phyloP scores from a whole-genome alignment of 2,888 invertebrate species.

The Amphimallon solstitiale region DNA sequence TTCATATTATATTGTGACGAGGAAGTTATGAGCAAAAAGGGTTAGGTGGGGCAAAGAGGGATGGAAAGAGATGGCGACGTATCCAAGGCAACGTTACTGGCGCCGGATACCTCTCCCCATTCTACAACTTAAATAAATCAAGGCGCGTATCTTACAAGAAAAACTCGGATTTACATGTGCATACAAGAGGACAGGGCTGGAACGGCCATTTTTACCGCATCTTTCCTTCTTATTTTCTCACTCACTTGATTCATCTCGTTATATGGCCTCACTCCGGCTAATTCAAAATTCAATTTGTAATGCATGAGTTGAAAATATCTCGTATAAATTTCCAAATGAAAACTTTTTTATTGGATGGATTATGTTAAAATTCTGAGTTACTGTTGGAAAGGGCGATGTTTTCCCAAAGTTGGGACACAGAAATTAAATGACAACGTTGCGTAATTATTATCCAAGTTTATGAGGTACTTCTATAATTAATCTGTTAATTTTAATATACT shows the following conservation, averaged over 20 bases:
- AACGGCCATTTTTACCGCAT: slow-evolving; percentile 37
- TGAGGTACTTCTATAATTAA: too few species aligned
- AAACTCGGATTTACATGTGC: slow-evolving; percentile 52
- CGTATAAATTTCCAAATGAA: background rate
- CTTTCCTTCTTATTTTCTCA: slow-evolving; percentile 27
- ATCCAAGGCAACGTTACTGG: slow-evolving; percentile 59
- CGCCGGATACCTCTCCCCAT: slow-evolving; percentile 53
- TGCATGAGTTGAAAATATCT: background rate
- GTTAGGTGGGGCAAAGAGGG: slow-evolving; percentile 48
- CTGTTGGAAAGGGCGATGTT: too few species aligned
- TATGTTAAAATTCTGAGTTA: slow-evolving; percentile 1
- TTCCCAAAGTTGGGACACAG: too few species aligned
- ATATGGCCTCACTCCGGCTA: slow-evolving; percentile 2
- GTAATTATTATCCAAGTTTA: too few species aligned
- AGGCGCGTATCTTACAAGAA: slow-evolving; percentile 51
- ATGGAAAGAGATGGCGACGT: slow-evolving; percentile 60
- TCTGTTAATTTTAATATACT: too few species aligned
- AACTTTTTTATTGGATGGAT: slow-evolving; percentile 4
- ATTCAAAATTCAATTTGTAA: slow-evolving; percentile 20
- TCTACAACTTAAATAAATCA: slow-evolving; percentile 57
- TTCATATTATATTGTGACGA: slow-evolving; percentile 44
- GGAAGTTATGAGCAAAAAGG: slow-evolving; percentile 51
- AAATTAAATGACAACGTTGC: too few species aligned
- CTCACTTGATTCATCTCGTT: slow-evolving; percentile 9
- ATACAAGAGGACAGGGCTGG: slow-evolving; percentile 46